phyloP scores from a whole-genome alignment of 1,140 invertebrate genomes.

The Ooceraea biroi region DNA sequence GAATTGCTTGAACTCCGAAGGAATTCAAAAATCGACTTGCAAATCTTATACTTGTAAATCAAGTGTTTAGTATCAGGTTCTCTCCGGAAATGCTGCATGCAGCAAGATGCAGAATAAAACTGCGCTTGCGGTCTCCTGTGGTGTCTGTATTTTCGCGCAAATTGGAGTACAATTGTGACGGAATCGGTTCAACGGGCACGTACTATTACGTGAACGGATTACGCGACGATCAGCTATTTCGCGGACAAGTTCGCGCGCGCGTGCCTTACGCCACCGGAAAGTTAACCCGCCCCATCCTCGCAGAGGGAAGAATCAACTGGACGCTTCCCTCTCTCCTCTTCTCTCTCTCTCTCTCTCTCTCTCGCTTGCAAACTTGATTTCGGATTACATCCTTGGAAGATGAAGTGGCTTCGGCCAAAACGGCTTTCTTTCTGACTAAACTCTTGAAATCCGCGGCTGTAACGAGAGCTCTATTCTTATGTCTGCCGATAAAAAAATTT shows the following conservation, averaged over 20 bases:
- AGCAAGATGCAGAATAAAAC: background rate
- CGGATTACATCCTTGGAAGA: constrained; percentile 28
- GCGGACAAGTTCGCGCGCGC: constrained; percentile 33
- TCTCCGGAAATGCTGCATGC: background rate
- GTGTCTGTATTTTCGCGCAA: constrained; percentile 9
- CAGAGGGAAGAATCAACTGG: constrained; percentile 4
- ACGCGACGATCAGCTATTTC: constrained; percentile 48
- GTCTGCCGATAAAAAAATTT: too few species aligned
- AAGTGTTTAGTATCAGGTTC: background rate
- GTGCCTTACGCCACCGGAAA: constrained; percentile 50
- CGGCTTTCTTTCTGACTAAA: too few species aligned
- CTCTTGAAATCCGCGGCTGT: too few species aligned
- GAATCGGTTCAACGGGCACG: constrained; percentile 41
- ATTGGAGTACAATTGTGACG: constrained; percentile 42
- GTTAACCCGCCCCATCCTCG: constrained; percentile 19
- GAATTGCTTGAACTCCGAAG: background rate
- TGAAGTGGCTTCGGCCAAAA: background rate
- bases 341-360: too few species aligned
- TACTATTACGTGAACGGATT: constrained; percentile 52
- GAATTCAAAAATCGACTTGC: background rate
- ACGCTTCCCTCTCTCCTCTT: background rate
- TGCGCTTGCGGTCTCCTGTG: background rate
- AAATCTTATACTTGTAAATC: too few species aligned
- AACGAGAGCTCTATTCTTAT: too few species aligned
- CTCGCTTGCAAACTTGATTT: constrained; percentile 15